Base-by-base conservation (phyloP, 2,888 invertebrate genomes). In the Drosophila paranaensis region DNA sequence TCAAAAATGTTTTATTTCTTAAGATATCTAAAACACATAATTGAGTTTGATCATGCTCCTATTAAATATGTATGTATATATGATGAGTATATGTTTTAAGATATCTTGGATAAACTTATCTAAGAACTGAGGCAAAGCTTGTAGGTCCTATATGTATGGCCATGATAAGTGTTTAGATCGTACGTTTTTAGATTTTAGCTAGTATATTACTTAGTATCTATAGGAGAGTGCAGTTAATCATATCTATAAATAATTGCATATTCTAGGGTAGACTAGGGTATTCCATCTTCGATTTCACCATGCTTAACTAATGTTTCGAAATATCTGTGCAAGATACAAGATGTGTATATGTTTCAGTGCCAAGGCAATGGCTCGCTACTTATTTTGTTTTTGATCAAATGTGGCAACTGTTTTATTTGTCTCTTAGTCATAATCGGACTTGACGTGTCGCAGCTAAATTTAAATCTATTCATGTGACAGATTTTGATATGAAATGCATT, bases 381-480 rank as follows among this genome's bases (percentile, higher is more conserved):
- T 73, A 67, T 76, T 76, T 72, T 82, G 67, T 70, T 82, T 76
- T 85, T 71, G 79, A 76, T 55, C 63, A 48, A 74, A 74, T 60
- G 68, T 71, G 65, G 75, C 83, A 80, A 74, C 65, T 69, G 77
- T 67, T 87, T 79, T 68, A 63, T 69, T 73, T 71, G 51, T 66
- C 48, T 55, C 53, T 83, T 88, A 86, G 77, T 82, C 81, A 80
- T 68, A 88, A 85, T 84, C 39, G 8, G 45, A 63, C 57, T 66
- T 84, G 84, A 84, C 89, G 89, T 83, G 89, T 73, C 71, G 40
- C 30, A n/a, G 63, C 89, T 87, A 84, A 89, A 77, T 76, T 77
- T 89, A 84, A 71, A 81, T 51, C 45, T 58, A 46, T 77, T 71
- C 81, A 77, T 82, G 61, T 77, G 86, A 85, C 72, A 79, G 43